These are phyloP conservation scores for Mimachlamys varia DNA, from an alignment of 2,888 invertebrate genomes.

Conservation along the genomic window DNA sequence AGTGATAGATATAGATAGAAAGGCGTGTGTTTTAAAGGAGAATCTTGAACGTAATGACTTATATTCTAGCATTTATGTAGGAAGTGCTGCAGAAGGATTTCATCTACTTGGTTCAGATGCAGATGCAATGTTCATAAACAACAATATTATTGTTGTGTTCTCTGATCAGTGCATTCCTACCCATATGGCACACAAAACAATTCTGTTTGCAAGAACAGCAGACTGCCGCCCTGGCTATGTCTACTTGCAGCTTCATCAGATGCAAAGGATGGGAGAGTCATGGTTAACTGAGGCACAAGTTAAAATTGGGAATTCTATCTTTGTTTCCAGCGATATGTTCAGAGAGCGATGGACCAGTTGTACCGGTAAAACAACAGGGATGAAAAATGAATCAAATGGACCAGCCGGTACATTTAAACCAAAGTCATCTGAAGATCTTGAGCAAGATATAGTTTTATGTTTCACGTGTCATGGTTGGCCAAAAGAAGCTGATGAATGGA, in stretches of 20 bases:
- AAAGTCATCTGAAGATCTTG: no score
- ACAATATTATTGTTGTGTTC: neutral
- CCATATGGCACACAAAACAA: neutral
- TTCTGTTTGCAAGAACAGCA: neutral
- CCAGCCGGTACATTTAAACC: no score
- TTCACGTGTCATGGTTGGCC: no score
- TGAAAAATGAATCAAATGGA: no score
- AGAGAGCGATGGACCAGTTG: neutral
- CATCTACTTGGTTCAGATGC: neutral
- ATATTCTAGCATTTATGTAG: neutral
- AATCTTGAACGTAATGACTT: no score
- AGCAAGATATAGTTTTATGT: no score
- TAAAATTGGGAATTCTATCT: neutral
- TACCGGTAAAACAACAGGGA: no score
- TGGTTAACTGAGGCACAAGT: neutral
- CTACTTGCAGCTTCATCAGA: neutral
- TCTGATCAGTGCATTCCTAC: conserved; percentile 10
- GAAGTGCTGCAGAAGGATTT: neutral
- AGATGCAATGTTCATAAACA: neutral
- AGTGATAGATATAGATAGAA: no score
- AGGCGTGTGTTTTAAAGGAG: no score
- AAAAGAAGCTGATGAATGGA: no score
- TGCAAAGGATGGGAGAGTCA: neutral
- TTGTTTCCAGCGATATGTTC: neutral
- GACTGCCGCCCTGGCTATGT: neutral